Evolutionary conservation across 2,113 vertebrate species (phyloP).

Genomic region (Anolis sagrei): DNA sequence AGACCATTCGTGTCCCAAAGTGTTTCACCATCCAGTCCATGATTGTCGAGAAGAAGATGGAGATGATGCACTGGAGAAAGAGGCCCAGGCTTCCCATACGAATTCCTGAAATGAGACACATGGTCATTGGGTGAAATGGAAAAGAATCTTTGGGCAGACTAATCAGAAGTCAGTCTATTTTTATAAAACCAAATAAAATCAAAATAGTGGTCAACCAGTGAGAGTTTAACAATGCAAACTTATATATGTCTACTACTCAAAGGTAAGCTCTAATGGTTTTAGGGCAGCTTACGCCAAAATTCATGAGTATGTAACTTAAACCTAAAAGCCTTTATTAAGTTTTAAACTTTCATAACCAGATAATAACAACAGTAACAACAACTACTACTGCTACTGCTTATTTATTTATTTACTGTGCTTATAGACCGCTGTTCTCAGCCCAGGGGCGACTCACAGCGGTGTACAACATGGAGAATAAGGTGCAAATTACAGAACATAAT

Average conservation of each 20-base stretch:
- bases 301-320: not conserved
- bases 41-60: constrained; percentile 83
- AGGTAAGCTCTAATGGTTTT: not conserved
- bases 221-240: not conserved
- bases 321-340: too few relatives aligned
- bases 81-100: constrained; percentile 89
- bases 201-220: too few relatives aligned
- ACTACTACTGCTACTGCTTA: too few relatives aligned
- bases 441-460: too few relatives aligned
- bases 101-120: constrained; percentile 74
- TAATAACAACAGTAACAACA: too few relatives aligned
- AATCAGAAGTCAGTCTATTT: not conserved
- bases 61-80: constrained; percentile 86
- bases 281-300: not conserved
- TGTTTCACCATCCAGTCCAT: constrained; percentile 85
- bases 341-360: too few relatives aligned
- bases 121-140: not conserved
- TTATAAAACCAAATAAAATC: not conserved
- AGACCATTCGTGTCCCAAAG: constrained; percentile 78
- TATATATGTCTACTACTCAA: not conserved
- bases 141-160: not conserved
- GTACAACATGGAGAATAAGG: too few relatives aligned
- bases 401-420: too few relatives aligned
- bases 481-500: too few relatives aligned
- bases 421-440: too few relatives aligned